Conservation (phyloP, 2,888 invertebrate species). For the Lepeophtheirus nordmannii region DNA sequence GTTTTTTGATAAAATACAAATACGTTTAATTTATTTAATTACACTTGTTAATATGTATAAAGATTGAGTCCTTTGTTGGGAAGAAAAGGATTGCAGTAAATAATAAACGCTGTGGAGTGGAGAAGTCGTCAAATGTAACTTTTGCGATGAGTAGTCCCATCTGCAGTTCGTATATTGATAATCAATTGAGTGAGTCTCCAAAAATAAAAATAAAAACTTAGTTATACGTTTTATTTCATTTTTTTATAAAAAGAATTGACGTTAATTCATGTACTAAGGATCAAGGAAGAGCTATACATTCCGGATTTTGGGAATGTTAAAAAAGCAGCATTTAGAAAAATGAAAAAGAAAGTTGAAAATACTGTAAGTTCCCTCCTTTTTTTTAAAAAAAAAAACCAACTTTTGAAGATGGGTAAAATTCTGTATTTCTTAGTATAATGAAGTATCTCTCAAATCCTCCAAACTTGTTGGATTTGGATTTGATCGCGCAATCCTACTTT, state of each 20-base stretch:
- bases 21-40: no score
- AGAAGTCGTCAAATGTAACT: background rate
- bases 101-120: background rate
- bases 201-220: background rate
- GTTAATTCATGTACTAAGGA: background rate
- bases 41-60: no score
- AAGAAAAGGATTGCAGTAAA: background rate
- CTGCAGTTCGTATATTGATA: background rate
- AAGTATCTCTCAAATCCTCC: background rate
- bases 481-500: background rate
- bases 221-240: background rate
- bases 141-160: background rate
- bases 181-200: background rate
- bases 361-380: background rate
- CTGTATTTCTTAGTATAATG: no score
- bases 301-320: background rate
- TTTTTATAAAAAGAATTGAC: background rate
- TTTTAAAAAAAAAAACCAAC: no score
- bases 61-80: background rate
- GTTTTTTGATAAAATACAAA: background rate
- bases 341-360: background rate
- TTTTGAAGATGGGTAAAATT: no score
- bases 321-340: background rate
- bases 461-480: background rate
- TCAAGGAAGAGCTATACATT: background rate